These are phyloP conservation scores for Melanostigma gelatinosum DNA, from an alignment of 2,113 vertebrate species.

Conservation along the genomic window DNA sequence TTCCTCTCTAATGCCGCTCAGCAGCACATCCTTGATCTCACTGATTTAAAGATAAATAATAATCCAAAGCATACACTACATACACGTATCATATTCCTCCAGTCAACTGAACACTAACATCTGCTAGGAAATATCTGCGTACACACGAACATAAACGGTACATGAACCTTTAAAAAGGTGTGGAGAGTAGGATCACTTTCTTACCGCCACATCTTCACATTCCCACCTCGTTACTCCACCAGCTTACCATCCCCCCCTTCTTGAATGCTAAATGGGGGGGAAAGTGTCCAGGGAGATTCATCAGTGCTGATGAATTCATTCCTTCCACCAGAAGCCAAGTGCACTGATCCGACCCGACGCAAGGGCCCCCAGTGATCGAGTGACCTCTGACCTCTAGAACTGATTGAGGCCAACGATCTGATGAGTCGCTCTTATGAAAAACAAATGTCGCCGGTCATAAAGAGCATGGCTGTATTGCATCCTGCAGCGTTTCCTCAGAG, in stretches of 20 bases:
- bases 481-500: conserved; percentile 35
- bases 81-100: conserved; percentile 9
- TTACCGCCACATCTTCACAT: background rate
- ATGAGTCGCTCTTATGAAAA: conserved; percentile 55
- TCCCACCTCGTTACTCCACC: conserved; percentile 11
- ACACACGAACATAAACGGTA: background rate
- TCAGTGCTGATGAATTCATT: conserved; percentile 55
- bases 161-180: background rate
- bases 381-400: conserved; percentile 68
- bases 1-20: conserved; percentile 12
- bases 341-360: conserved; percentile 64
- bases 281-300: conserved; percentile 59
- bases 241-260: conserved; percentile 44
- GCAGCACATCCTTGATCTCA: conserved; percentile 41
- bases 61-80: background rate
- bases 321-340: conserved; percentile 56
- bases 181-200: background rate
- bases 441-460: conserved; percentile 17
- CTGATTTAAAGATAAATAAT: conserved; percentile 50
- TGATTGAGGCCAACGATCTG: conserved; percentile 68
- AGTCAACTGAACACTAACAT: conserved; percentile 21
- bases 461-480: conserved; percentile 9
- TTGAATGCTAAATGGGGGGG: conserved; percentile 45
- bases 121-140: background rate
- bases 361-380: conserved; percentile 45